Evolutionary conservation across 1,140 invertebrate species (phyloP).

Genomic region (Agrypnia vestita): DNA sequence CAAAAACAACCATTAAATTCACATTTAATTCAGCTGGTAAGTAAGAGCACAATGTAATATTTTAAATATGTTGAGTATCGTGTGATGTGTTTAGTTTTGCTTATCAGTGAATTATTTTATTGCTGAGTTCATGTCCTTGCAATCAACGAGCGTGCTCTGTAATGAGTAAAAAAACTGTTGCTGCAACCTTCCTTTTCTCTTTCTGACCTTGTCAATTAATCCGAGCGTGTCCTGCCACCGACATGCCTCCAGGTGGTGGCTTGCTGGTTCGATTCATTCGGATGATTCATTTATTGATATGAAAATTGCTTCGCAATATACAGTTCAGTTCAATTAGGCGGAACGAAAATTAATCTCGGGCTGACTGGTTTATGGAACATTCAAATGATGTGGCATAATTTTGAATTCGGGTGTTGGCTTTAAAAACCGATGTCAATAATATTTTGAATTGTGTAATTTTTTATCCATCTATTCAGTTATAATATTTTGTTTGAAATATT

Average conservation of each 20-base stretch:
- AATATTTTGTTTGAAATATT: too few species aligned
- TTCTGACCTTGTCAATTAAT: constrained; percentile 49
- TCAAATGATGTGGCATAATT: too few species aligned
- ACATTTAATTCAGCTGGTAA: too few species aligned
- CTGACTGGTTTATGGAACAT: neutral
- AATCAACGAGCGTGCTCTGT: neutral
- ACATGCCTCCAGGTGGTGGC: constrained; percentile 13
- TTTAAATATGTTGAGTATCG: neutral
- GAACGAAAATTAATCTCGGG: constrained; percentile 1
- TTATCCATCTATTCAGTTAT: too few species aligned
- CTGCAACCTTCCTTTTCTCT: constrained; percentile 48
- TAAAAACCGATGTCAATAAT: too few species aligned
- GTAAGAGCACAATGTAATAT: too few species aligned
- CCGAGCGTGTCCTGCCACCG: constrained; percentile 17
- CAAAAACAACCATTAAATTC: too few species aligned
- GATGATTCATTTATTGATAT: constrained; percentile 38
- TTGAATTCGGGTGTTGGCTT: too few species aligned
- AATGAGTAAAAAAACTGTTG: constrained; percentile 2
- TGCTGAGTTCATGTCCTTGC: constrained; percentile 47
- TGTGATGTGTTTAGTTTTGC: neutral
- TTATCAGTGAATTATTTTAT: constrained; percentile 22
- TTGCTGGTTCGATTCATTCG: neutral
- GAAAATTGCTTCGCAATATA: constrained; percentile 5
- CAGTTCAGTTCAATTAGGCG: neutral
- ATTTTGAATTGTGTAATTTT: too few species aligned